Conservation (phyloP, 2,888 invertebrate species). For the Spialia ferax region DNA sequence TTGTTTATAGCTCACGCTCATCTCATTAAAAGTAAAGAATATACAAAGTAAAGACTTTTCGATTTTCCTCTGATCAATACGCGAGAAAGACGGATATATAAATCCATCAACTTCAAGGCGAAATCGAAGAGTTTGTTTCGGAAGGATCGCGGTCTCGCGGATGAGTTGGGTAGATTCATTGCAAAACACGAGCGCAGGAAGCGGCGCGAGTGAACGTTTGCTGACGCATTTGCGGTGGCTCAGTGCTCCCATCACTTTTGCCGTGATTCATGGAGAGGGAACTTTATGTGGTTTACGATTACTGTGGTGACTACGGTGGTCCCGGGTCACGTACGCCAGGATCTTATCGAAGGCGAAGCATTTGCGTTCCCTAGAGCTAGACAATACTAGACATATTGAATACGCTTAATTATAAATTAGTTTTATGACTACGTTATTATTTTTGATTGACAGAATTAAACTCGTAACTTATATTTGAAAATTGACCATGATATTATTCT, state of each 20-base stretch:
- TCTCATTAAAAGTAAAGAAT: neutral
- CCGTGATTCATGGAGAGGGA: constrained; percentile 59
- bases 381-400: too few species aligned
- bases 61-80: too few species aligned
- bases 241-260: constrained; percentile 36
- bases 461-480: too few species aligned
- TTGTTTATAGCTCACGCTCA: neutral
- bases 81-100: constrained; percentile 15
- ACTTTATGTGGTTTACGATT: constrained; percentile 61
- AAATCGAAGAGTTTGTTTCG: constrained; percentile 11
- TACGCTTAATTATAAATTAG: too few species aligned
- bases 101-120: constrained; percentile 1
- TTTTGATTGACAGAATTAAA: too few species aligned
- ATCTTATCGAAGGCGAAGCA: constrained; percentile 39
- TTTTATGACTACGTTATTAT: too few species aligned
- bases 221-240: constrained; percentile 61
- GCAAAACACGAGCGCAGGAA: constrained; percentile 67
- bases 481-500: too few species aligned
- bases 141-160: constrained; percentile 35
- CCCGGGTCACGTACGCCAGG: constrained; percentile 71
- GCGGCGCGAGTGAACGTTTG: constrained; percentile 57
- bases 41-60: neutral
- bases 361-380: too few species aligned
- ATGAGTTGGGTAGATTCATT: constrained; percentile 59
- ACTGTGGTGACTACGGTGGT: constrained; percentile 54